Percentiles rank a stretch among this genome's conserved stretches.
Conservation (phyloP, 2,888 invertebrate species). For the Drosophila imparisetae region DNA sequence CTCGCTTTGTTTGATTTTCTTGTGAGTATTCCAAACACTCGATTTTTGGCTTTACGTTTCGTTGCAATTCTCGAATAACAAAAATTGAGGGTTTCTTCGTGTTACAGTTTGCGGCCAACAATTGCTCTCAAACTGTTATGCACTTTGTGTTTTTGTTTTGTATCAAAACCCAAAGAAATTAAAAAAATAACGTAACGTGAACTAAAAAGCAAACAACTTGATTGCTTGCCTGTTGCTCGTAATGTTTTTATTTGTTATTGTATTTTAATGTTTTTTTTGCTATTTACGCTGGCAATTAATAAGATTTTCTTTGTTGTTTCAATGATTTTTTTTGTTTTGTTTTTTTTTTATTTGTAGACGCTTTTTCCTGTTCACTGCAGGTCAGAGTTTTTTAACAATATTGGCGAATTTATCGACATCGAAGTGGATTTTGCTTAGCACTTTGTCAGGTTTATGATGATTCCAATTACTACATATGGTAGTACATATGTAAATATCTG, state of each 20-base stretch:
- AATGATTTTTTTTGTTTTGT: constrained; percentile 9
- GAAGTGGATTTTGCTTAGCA: constrained; percentile 71
- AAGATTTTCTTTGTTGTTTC: constrained; percentile 1
- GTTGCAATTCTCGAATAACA: constrained; percentile 22
- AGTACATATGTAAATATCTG: constrained; percentile 25
- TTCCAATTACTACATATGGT: constrained; percentile 16
- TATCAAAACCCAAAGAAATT: constrained; percentile 59
- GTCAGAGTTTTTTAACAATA: constrained; percentile 80
- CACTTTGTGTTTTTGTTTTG: constrained; percentile 29
- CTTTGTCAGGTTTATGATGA: constrained; percentile 21
- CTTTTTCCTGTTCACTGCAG: constrained; percentile 82
- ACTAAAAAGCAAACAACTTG: constrained; percentile 69
- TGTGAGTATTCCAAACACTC: constrained; percentile 52
- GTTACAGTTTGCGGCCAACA: constrained; percentile 31
- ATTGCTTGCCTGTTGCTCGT: constrained; percentile 29
- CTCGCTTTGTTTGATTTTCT: constrained; percentile 26
- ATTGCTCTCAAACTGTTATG: constrained; percentile 52
- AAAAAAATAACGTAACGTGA: constrained; percentile 63
- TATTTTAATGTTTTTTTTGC: constrained; percentile 9
- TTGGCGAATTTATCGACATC: constrained; percentile 83
- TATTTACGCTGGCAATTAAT: constrained; percentile 10
- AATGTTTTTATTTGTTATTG: neutral
- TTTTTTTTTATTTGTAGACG: constrained; percentile 24
- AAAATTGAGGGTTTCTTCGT: constrained; percentile 6
- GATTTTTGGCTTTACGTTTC: constrained; percentile 29